Evolutionary conservation across 2,888 invertebrate genomes (phyloP).

Genomic region (Nymphalis polychloros): DNA sequence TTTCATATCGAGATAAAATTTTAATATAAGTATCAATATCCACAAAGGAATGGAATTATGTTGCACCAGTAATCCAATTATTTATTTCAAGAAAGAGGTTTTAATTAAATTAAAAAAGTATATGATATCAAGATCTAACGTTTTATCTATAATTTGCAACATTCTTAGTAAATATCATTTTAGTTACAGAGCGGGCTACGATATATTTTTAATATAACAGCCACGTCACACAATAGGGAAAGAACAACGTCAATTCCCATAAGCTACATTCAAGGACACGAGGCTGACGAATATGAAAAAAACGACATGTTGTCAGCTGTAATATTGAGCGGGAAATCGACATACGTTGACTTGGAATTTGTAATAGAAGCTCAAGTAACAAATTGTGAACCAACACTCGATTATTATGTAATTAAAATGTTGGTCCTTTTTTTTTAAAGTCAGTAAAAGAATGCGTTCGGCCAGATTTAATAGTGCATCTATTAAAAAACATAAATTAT

Average conservation of each 20-base stretch:
- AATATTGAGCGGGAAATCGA: conserved; percentile 50
- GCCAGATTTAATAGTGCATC: not conserved
- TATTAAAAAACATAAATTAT: not conserved
- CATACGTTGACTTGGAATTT: conserved; percentile 48
- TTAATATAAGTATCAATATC: too few relatives aligned
- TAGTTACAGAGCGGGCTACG: conserved; percentile 59
- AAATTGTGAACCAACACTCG: conserved; percentile 57
- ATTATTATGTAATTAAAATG: conserved; percentile 59
- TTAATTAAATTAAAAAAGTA: too few relatives aligned
- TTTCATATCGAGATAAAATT: too few relatives aligned
- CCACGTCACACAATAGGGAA: conserved; percentile 32
- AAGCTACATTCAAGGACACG: conserved; percentile 54
- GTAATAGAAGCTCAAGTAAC: conserved; percentile 57
- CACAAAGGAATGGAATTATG: too few relatives aligned
- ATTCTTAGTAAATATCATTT: conserved; percentile 22
- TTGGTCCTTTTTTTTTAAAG: not conserved
- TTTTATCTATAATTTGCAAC: not conserved
- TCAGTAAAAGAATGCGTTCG: not conserved
- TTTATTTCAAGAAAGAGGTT: too few relatives aligned
- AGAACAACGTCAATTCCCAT: conserved; percentile 50
- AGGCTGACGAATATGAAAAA: conserved; percentile 33
- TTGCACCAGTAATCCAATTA: too few relatives aligned
- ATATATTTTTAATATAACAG: conserved; percentile 58
- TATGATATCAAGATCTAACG: too few relatives aligned
- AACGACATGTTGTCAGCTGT: conserved; percentile 57